Conservation (phyloP, 2,888 invertebrate species). For the Lymantria monacha region DNA sequence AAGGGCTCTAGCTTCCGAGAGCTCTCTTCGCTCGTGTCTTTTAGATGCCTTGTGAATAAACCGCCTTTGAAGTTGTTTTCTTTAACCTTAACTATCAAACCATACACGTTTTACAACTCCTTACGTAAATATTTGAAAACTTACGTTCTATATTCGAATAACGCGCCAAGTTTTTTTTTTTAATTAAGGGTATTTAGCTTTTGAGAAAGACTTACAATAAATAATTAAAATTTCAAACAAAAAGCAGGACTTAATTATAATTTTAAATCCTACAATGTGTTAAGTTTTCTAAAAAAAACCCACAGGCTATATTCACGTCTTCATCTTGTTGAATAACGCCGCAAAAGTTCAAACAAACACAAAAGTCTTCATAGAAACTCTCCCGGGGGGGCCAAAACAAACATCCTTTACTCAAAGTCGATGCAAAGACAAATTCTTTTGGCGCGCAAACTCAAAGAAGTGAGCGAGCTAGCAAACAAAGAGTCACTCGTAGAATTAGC, state of each 20-base stretch:
- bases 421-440: constrained; percentile 80
- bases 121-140: too few relatives aligned
- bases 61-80: constrained; percentile 24
- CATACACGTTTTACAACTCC: neutral
- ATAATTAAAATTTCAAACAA: too few relatives aligned
- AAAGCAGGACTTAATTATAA: constrained; percentile 4
- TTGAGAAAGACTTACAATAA: too few relatives aligned
- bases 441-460: constrained; percentile 76
- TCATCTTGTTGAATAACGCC: constrained; percentile 34
- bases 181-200: too few relatives aligned
- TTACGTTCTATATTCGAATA: too few relatives aligned
- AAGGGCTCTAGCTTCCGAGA: constrained; percentile 63
- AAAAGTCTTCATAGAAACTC: constrained; percentile 56
- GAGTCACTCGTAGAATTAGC: constrained; percentile 77
- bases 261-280: constrained; percentile 12
- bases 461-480: constrained; percentile 69
- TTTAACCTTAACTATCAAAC: constrained; percentile 16
- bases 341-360: constrained; percentile 53
- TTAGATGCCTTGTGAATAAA: constrained; percentile 42
- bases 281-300: constrained; percentile 34
- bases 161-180: too few relatives aligned
- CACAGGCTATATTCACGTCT: constrained; percentile 29
- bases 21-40: constrained; percentile 58
- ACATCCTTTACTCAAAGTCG: constrained; percentile 73
- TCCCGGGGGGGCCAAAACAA: constrained; percentile 61